Percentiles rank a stretch among this genome's conserved stretches.
Evolutionary conservation across 2,113 vertebrate species (phyloP).

Genomic region (Ochotona curzoniae): DNA sequence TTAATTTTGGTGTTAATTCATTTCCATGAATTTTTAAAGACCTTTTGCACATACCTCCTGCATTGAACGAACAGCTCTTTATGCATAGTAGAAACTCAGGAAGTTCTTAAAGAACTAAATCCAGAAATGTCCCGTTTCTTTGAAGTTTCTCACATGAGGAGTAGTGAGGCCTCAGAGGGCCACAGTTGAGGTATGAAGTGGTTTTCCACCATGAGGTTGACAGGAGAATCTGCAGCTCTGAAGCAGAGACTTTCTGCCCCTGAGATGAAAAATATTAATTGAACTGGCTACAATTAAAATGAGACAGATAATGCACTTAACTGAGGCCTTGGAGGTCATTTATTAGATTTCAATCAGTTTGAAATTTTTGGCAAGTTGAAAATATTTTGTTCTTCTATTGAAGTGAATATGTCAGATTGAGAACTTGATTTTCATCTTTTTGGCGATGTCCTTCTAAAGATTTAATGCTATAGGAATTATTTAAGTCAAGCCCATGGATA

Average conservation of each 20-base stretch:
- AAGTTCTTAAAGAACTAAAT: slow-evolving; percentile 27
- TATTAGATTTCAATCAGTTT: slow-evolving; percentile 40
- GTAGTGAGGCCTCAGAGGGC: background rate
- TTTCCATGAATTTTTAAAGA: too few species aligned
- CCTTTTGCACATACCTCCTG: background rate
- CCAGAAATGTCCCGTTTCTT: background rate
- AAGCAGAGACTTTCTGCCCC: background rate
- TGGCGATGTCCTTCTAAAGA: slow-evolving; percentile 21
- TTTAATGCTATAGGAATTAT: slow-evolving; percentile 25
- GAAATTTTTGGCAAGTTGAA: slow-evolving; percentile 21
- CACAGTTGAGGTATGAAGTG: slow-evolving; percentile 12
- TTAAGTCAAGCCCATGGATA: background rate
- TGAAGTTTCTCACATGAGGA: background rate
- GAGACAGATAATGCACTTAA: background rate
- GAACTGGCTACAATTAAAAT: slow-evolving; percentile 20
- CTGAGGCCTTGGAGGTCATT: background rate
- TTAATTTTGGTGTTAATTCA: too few species aligned
- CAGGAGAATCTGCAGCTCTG: background rate
- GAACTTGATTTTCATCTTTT: background rate
- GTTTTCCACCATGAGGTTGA: background rate
- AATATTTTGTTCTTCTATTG: slow-evolving; percentile 49
- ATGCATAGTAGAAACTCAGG: background rate
- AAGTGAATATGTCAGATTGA: slow-evolving; percentile 23
- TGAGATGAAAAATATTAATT: slow-evolving; percentile 20
- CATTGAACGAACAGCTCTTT: background rate